Base-by-base conservation (phyloP, 1,140 invertebrate genomes). In the Geopemphigus sp. region DNA sequence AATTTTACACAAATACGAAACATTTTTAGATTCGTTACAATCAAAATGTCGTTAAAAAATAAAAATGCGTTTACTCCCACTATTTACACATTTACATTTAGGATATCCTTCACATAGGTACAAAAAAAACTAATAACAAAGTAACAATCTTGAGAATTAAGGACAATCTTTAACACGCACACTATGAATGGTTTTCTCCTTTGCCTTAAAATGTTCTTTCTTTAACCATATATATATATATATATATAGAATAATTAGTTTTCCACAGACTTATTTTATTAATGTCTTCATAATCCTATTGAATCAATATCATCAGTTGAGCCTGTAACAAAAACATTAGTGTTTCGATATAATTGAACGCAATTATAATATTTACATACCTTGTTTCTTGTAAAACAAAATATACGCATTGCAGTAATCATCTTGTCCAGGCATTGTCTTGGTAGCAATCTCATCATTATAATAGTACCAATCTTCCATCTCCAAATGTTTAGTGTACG, bases 331-430 rank as follows among this genome's bases (percentile, higher is more conserved):
- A 26, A 1, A 72, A 22, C 56, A 57, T 32, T 45, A 32, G 19
- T 47, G 57, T 39, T 19, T 39, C 29, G 39, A 32, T 32, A 1
- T 26, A 59, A 59, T 24, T n/a, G n/a, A n/a, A 59, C 15, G 12
- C 5, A 54, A 19, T 19, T n/a, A 54, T 54, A 54, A 68, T n/a
- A 68, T 15, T 10, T 17, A 76, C 5, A 45, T 26, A 87, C 88
- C 89, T 87, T 88, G 87, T 84, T 88, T 88, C 83, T 89, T 88
- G 83, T 92, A 92, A 84, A 92, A 92, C 54, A 92, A 85, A 80
- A 92, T 89, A 82, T 92, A 92, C 8, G 90, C 90, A 82, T 90
- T 89, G 82, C 87, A 88, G 83, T 88, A 91, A 80, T 92, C 91
- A 74, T 89, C 88, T 19, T 91, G 88, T 57, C 88, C 86, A 0